Evolutionary conservation across 2,888 invertebrate genomes (phyloP).

Genomic region (Ischnura elegans): DNA sequence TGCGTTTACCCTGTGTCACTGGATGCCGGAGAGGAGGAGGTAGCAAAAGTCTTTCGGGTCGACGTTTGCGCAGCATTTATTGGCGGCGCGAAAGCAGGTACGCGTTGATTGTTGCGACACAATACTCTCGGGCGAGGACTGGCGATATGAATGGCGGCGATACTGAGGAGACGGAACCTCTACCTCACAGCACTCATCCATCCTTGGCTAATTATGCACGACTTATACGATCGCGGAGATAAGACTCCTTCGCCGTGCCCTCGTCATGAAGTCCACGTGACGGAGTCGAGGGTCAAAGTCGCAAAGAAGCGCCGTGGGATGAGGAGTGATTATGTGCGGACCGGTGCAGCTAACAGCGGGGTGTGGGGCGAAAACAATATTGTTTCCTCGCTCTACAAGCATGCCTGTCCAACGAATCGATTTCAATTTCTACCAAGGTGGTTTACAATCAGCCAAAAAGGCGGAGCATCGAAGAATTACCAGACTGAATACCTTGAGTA

Average conservation of each 20-base stretch:
- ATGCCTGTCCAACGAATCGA: no score
- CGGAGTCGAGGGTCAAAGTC: slow-evolving; percentile 19
- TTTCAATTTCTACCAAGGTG: no score
- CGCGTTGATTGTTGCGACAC: background rate
- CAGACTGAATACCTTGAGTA: no score
- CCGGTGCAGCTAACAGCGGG: background rate
- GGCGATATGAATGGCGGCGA: background rate
- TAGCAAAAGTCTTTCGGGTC: background rate
- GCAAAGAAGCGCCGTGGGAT: background rate
- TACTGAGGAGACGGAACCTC: background rate
- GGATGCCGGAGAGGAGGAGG: background rate
- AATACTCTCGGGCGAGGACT: background rate
- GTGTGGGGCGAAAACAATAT: background rate
- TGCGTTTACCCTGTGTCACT: background rate
- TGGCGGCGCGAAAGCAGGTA: background rate
- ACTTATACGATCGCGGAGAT: background rate
- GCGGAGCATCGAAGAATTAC: no score
- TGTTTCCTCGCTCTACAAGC: background rate
- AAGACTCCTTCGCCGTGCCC: background rate
- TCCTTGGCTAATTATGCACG: background rate
- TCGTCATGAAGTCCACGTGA: background rate
- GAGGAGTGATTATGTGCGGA: background rate
- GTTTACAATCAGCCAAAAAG: no score
- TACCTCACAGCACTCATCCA: background rate
- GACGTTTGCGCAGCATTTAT: background rate